phyloP scores from a whole-genome alignment of 2,888 invertebrate species.

The Tetropium fuscum region DNA sequence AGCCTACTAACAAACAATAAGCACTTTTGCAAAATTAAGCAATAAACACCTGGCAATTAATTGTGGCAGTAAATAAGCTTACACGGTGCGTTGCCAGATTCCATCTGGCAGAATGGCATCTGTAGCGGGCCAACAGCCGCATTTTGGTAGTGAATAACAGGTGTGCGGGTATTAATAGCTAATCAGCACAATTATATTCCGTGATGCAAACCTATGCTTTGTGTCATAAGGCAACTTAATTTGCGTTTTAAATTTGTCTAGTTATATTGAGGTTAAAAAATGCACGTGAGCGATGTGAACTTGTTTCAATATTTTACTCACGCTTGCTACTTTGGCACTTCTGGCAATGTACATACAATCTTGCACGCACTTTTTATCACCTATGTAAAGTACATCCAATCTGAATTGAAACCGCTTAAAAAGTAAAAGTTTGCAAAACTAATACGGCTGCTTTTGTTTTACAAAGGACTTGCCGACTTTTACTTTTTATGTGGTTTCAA shows the following conservation, averaged over 20 bases:
- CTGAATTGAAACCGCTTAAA: too few species aligned
- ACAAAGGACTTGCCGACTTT: too few species aligned
- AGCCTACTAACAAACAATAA: background rate
- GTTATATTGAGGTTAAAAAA: slow-evolving; percentile 13
- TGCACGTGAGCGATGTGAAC: slow-evolving; percentile 6
- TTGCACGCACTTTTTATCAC: too few species aligned
- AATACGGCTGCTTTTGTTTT: too few species aligned
- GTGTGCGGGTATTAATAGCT: slow-evolving; percentile 40
- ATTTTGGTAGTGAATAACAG: slow-evolving; percentile 37
- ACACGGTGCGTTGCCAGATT: slow-evolving; percentile 24
- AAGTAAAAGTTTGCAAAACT: too few species aligned
- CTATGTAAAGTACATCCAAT: too few species aligned
- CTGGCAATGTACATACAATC: too few species aligned
- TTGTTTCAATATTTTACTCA: too few species aligned
- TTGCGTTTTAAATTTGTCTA: slow-evolving; percentile 11
- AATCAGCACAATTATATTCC: slow-evolving; percentile 26
- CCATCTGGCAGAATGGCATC: slow-evolving; percentile 35
- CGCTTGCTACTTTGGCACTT: too few species aligned
- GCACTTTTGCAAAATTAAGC: background rate
- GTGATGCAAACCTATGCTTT: slow-evolving; percentile 27
- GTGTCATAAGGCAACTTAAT: slow-evolving; percentile 21
- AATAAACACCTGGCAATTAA: slow-evolving; percentile 10
- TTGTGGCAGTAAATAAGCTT: slow-evolving; percentile 18
- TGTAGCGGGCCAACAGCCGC: slow-evolving; percentile 44
- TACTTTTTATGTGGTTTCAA: too few species aligned